Base-by-base conservation (phyloP, 2,888 invertebrate species). In the Lochmaea capreae region DNA sequence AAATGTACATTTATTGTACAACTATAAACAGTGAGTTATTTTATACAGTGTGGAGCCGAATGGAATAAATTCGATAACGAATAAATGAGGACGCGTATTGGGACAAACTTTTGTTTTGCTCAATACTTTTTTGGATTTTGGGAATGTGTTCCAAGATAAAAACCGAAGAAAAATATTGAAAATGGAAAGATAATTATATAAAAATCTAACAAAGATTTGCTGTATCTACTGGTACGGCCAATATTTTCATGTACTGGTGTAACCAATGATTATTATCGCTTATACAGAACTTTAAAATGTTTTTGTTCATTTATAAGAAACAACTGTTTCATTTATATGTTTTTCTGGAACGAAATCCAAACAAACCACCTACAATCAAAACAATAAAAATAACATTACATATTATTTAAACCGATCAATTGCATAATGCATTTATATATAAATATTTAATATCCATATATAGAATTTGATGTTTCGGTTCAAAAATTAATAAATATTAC, bases 391-490 rank as follows among this genome's bases (percentile, higher is more conserved):
- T n/a, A 5, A 39, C 33, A 33, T 54, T 66, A 33, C n/a, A 58
- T 11, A 14, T 58, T 18, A 26, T 65, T 43, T n/a, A 12, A 9
- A 63, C 33, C 14, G 11, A n/a, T 59, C 22, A 22, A 59, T 59
- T 33, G n/a, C 59, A 26, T 59, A 59, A 33, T 59, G 59, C 14
- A 26, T 59, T 59, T 6, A n/a, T 39, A 42, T 39, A 61, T 39
- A n/a, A 33, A 39, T 39, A 11, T 49, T 49, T 49, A 49, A 49
- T 49, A 49, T 14, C 5, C 2, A 5, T 8, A 5, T 8, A 6
- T n/a, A 49, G n/a, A 5, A 49, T 49, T 14, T 49, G n/a, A n/a
- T 49, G 6, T n/a, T 49, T 12, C n/a, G 6, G 8, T 12, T n/a
- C 14, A 5, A 49, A 49, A 49, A 49, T 49, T n/a, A n/a, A 14